Conservation (phyloP, 2,888 invertebrate genomes). For the Luperina testacea region DNA sequence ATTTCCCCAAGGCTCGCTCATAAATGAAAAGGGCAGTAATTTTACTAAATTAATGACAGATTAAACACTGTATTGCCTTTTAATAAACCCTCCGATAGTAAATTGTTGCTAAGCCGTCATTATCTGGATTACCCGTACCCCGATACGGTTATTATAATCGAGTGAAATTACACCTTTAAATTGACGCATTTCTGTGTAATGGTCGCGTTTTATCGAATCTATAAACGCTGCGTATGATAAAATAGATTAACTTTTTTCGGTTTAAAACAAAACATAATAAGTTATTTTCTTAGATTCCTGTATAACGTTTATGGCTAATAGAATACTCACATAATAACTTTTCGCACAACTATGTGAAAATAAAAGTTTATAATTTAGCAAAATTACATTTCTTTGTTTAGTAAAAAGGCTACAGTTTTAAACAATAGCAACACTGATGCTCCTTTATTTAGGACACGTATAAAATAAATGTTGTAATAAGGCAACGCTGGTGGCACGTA, state of each 20-base stretch:
- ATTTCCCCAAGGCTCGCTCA: conserved; percentile 69
- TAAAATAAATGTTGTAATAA: conserved; percentile 17
- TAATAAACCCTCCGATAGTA: conserved; percentile 75
- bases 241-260: conserved; percentile 33
- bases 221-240: conserved; percentile 33
- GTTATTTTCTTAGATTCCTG: neutral
- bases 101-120: conserved; percentile 74
- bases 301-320: neutral
- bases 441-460: neutral
- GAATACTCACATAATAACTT: neutral
- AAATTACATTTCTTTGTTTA: neutral
- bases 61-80: conserved; percentile 82
- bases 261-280: neutral
- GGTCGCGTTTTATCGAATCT: conserved; percentile 42
- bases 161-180: conserved; percentile 63
- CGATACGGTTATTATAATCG: conserved; percentile 62
- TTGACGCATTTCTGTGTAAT: conserved; percentile 55
- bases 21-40: conserved; percentile 73
- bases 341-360: neutral
- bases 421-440: conserved; percentile 13
- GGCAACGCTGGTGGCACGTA: conserved; percentile 25
- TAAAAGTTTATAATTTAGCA: neutral
- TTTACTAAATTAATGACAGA: conserved; percentile 80
- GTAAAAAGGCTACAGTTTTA: neutral
- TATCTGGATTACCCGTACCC: conserved; percentile 68